These are phyloP conservation scores for Oxystoma pomonae DNA, from an alignment of 2,888 invertebrate genomes.

Conservation along the genomic window DNA sequence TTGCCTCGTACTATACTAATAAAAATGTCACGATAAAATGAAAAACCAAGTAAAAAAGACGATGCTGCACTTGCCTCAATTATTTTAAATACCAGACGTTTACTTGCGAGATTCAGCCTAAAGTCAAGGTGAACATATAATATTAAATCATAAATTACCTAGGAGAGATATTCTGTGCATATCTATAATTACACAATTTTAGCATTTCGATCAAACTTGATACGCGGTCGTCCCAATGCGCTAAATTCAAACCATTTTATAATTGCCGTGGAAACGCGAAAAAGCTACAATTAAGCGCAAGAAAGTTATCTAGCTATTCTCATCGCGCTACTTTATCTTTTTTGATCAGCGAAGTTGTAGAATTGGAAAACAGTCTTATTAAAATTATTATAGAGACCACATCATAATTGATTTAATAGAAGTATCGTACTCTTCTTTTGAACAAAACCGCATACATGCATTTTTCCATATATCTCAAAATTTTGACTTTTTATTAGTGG, in stretches of 20 bases:
- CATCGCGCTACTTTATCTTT: neutral
- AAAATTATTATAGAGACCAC: too few species aligned
- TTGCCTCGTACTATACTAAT: neutral
- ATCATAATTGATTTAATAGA: too few species aligned
- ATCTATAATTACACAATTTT: conserved; percentile 15
- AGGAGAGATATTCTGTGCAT: neutral
- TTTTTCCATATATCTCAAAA: too few species aligned
- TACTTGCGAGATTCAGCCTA: neutral
- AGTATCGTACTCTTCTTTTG: too few species aligned
- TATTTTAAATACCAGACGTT: conserved; percentile 2
- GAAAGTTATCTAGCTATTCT: conserved; percentile 1
- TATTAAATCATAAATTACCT: neutral
- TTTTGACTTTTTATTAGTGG: too few species aligned
- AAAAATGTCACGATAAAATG: neutral
- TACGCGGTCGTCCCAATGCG: neutral
- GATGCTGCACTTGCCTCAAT: neutral
- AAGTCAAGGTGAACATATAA: conserved; percentile 3
- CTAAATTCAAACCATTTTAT: conserved; percentile 1
- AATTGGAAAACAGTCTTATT: too few species aligned
- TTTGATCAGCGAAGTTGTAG: neutral
- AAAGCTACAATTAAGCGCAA: neutral
- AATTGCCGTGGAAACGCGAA: neutral
- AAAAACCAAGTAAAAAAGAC: neutral
- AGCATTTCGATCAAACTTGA: conserved; percentile 13
- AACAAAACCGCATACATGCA: too few species aligned